Base-by-base conservation (phyloP, 2,113 vertebrate genomes). In the Thomomys bottae region DNA sequence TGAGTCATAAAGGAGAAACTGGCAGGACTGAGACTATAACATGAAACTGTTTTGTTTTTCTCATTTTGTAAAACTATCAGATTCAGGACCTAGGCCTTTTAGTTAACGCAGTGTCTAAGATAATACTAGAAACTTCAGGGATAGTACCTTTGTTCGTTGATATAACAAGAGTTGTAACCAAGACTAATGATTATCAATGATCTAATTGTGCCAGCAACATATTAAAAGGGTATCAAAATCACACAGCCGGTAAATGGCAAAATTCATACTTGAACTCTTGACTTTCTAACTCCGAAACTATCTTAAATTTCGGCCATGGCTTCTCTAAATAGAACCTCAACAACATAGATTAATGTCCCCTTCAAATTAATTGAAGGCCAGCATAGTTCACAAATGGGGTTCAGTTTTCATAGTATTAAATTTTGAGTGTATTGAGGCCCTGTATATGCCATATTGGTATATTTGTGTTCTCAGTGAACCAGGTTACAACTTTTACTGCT, bases 241-340 rank as follows among this genome's bases (percentile, higher is more conserved):
- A 80, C 8, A 83, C 9, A 68, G 21, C 42, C 21, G 75, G 67
- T 40, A 64, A 42, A 24, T 36, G 18, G 34, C n/a, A 85, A 28
- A 81, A 86, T 30, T 78, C 86, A 23, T 11, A 89, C 59, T 80
- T 87, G 34, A 88, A 80, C 28, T 6, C 7, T 75, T 84, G 45
- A 68, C 30, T 38, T 0, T 34, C 8, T 90, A 76, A 73, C 14
- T 80, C 24, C 67, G 68, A 91, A 86, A 84, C 5, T 17, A 64
- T 42, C n/a, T 91, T 84, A 45, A 71, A 64, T 67, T 82, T 78
- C 49, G 84, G 23, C 38, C 17, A 64, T 34, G 23, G 45, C 40
- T 75, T 10, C 49, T 23, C 9, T 32, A 11, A 54, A 12, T 89
- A 80, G 78, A 78, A 34, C 3, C 8, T 86, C 49, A 73, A 18